Evolutionary conservation across 2,797 vertebrate genomes (phyloP).

Genomic region (Gadopsis bispinosus): DNA sequence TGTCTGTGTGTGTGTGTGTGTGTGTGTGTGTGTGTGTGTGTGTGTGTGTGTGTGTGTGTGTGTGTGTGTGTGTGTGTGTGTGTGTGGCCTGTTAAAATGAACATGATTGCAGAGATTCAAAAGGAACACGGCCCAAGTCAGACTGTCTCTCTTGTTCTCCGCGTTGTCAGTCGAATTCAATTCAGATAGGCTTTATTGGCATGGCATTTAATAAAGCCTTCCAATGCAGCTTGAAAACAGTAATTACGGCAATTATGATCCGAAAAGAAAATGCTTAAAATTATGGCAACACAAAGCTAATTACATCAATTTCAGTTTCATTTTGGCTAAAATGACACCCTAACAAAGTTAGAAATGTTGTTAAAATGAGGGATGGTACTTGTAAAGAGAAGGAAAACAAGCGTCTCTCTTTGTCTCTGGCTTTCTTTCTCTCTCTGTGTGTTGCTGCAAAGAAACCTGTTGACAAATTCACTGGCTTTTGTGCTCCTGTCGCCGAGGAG

Average conservation of each 20-base stretch:
- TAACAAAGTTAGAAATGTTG: constrained; percentile 55
- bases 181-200: constrained; percentile 64
- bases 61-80: neutral
- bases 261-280: constrained; percentile 69
- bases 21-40: no score
- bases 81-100: constrained; percentile 41
- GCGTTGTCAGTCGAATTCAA: constrained; percentile 52
- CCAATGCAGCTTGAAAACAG: constrained; percentile 67
- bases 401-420: constrained; percentile 58
- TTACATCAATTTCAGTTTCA: constrained; percentile 65
- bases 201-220: constrained; percentile 64
- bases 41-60: no score
- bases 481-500: constrained; percentile 57
- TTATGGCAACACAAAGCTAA: constrained; percentile 68
- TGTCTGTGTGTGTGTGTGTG: constrained; percentile 17
- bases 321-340: constrained; percentile 65
- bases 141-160: constrained; percentile 39
- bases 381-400: constrained; percentile 55
- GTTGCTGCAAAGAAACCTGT: constrained; percentile 74
- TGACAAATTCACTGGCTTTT: constrained; percentile 59
- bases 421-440: constrained; percentile 28
- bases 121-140: constrained; percentile 33
- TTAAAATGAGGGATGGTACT: constrained; percentile 44
- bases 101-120: constrained; percentile 49
- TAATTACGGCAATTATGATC: constrained; percentile 74